Percentiles rank a stretch among this genome's conserved stretches.
Conservation (phyloP, 2,888 invertebrate genomes). For the Aplocera efformata region DNA sequence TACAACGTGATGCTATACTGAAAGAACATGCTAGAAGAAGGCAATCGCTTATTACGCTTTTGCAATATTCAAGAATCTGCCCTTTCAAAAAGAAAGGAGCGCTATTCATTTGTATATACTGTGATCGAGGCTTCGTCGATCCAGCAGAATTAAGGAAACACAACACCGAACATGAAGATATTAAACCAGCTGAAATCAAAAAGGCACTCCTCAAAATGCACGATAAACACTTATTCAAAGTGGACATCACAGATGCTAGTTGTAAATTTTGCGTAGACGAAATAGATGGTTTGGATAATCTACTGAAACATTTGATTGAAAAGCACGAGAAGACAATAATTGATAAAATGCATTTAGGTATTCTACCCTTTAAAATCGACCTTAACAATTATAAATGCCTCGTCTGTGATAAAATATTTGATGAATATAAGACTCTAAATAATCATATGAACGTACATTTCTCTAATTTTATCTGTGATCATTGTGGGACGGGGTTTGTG, state of each 20-base stretch:
- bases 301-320: constrained; percentile 13
- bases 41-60: constrained; percentile 36
- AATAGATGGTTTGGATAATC: constrained; percentile 3
- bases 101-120: constrained; percentile 37
- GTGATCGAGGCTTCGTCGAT: constrained; percentile 36
- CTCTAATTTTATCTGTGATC: constrained; percentile 46
- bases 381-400: constrained; percentile 9
- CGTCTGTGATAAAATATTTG: constrained; percentile 10
- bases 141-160: constrained; percentile 11
- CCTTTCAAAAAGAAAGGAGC: constrained; percentile 7
- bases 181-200: constrained; percentile 2
- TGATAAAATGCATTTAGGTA: constrained; percentile 3
- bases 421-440: constrained; percentile 16
- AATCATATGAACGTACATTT: constrained; percentile 53
- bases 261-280: constrained; percentile 16
- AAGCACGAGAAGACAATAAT: constrained; percentile 14
- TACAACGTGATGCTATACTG: constrained; percentile 9
- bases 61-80: constrained; percentile 15
- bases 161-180: constrained; percentile 5
- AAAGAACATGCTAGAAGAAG: constrained; percentile 20
- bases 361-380: constrained; percentile 15
- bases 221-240: constrained; percentile 8
- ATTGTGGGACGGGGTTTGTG: constrained; percentile 32
- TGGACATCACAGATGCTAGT: constrained; percentile 15
- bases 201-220: not conserved